Base-by-base conservation (phyloP, 2,888 invertebrate genomes). In the Euproctis similis region DNA sequence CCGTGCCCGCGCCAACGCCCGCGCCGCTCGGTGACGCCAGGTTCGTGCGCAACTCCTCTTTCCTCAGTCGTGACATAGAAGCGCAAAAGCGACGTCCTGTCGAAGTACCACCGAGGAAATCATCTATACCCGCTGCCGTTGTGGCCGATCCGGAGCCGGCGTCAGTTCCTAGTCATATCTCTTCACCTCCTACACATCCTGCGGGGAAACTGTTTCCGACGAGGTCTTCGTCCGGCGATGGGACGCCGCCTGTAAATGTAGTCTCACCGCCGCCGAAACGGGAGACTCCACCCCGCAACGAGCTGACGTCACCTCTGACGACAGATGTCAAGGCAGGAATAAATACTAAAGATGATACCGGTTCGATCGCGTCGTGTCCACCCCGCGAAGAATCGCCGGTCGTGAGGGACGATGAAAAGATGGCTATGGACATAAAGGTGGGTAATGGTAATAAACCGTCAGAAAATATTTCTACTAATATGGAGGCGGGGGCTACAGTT, bases 1-100 rank as follows among this genome's bases (percentile, higher is more conserved):
- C n/a, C n/a, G n/a, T n/a, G n/a, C 17, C 26, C 7, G 26, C 28
- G 2, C 30, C 42, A 12, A 27, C 36, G 24, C 35, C 42, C 11
- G 34, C 42, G 4, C 21, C 19, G n/a, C 30, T 35, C 36, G 9
- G 29, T 12, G 29, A 59, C 9, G 49, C 54, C 27, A 53, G 60
- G 46, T 71, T 63, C 40, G 73, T 73, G 4, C 56, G 66, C 36
- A 74, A 74, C 46, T 72, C 74, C 1, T 72, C 75, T 8, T 72
- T 74, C 39, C 49, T 74, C 26, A 73, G 70, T 32, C 63, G 69
- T 14, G 75, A 73, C 24, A 71, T 71, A 5, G 72, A 74, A 36
- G 66, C 69, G 23, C 67, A 67, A 28, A 66, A 69, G 31, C 34
- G 16, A 8, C 28, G 25, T 8, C 38, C 42, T 0, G 44, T 28